These are phyloP conservation scores for Zoanthus gigantus DNA, from an alignment of 92 coral and sea anemone genomes.

Conservation along the genomic window DNA sequence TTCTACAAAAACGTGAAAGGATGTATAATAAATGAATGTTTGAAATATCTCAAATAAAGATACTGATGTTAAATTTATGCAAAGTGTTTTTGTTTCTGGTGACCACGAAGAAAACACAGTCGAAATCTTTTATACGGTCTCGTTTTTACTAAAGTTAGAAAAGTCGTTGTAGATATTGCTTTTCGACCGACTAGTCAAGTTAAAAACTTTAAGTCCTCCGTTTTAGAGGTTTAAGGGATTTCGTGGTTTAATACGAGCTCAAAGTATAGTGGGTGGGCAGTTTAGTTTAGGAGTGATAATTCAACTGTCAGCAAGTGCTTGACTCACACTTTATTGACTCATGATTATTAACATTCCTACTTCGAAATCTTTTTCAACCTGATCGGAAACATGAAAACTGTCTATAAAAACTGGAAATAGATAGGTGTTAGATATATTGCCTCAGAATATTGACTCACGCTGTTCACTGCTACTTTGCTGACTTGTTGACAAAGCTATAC, in stretches of 20 bases:
- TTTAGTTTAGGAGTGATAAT: conserved; percentile 27
- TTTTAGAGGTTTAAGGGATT: conserved; percentile 22
- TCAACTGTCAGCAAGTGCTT: conserved; percentile 33
- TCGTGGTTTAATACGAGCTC: conserved; percentile 34
- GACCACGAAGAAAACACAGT: not conserved
- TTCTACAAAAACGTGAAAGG: conserved; percentile 5
- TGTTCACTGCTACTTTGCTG: not conserved
- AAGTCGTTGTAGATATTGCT: conserved; percentile 29
- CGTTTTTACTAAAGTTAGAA: conserved; percentile 9
- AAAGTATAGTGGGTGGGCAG: conserved; percentile 28
- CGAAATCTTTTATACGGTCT: not conserved
- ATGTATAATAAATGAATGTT: conserved; percentile 32
- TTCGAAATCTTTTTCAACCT: conserved; percentile 6
- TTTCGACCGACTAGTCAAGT: not conserved
- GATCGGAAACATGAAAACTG: conserved; percentile 23
- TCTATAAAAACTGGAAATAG: conserved; percentile 18
- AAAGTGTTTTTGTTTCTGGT: conserved; percentile 10
- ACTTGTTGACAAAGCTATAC: conserved; percentile 11
- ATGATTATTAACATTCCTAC: conserved; percentile 1
- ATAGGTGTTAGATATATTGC: conserved; percentile 7
- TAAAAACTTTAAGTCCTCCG: conserved; percentile 15
- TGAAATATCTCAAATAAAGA: conserved; percentile 34
- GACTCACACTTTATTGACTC: conserved; percentile 6
- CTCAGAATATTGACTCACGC: not conserved
- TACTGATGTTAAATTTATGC: conserved; percentile 46